phyloP scores from a whole-genome alignment of 2,888 invertebrate species.

The Drosophila falleni region DNA sequence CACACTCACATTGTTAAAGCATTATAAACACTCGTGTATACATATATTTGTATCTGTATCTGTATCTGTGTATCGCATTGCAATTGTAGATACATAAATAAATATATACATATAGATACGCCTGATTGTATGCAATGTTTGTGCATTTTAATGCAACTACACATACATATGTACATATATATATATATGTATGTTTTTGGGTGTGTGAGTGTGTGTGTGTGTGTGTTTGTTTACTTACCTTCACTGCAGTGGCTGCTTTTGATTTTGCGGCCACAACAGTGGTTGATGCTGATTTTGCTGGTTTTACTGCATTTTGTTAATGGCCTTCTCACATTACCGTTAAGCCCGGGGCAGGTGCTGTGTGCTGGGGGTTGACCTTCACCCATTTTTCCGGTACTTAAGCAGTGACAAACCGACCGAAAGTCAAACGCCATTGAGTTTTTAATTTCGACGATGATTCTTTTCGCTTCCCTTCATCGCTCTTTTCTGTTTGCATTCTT shows the following conservation, averaged over 20 bases:
- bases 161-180: background rate
- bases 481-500: background rate
- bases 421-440: conserved; percentile 57
- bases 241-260: conserved; percentile 46
- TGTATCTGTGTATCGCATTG: too few species aligned
- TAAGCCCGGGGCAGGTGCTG: background rate
- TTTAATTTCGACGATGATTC: conserved; percentile 15
- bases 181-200: background rate
- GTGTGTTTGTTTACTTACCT: conserved; percentile 53
- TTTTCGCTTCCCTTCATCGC: background rate
- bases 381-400: conserved; percentile 77
- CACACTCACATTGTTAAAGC: conserved; percentile 25
- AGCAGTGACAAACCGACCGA: conserved; percentile 55
- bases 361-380: conserved; percentile 70
- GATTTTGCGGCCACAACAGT: conserved; percentile 38
- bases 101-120: conserved; percentile 7
- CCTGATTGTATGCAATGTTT: conserved; percentile 29
- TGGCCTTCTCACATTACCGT: conserved; percentile 51
- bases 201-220: conserved; percentile 11
- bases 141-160: conserved; percentile 17
- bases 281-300: conserved; percentile 34
- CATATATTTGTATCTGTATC: too few species aligned
- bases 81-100: background rate
- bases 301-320: conserved; percentile 57
- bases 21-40: background rate